Evolutionary conservation across 2,888 invertebrate genomes (phyloP).

Genomic region (Standfussiana lucernea): DNA sequence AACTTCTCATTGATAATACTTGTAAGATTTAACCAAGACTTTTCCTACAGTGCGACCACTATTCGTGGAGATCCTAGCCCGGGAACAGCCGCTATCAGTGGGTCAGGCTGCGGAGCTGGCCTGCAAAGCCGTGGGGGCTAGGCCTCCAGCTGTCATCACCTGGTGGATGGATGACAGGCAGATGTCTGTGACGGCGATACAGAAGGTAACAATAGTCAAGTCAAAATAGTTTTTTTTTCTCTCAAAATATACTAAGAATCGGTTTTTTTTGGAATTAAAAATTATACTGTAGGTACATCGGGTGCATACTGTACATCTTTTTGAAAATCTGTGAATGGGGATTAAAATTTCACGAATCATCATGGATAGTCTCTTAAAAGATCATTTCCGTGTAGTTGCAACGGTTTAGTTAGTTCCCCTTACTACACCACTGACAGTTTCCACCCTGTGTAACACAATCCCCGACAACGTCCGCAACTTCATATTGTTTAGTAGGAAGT

Average conservation of each 20-base stretch:
- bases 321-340: no score
- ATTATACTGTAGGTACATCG: no score
- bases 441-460: neutral
- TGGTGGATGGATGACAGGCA: slow-evolving; percentile 96
- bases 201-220: slow-evolving; percentile 77
- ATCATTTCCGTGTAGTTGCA: no score
- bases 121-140: slow-evolving; percentile 95
- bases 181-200: slow-evolving; percentile 84
- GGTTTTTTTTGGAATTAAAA: neutral
- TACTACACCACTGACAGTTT: no score
- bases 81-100: slow-evolving; percentile 96
- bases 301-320: no score
- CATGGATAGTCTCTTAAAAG: no score
- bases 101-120: slow-evolving; percentile 95
- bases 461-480: neutral
- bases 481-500: neutral
- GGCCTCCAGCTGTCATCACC: slow-evolving; percentile 95
- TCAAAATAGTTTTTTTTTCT: no score
- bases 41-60: slow-evolving; percentile 94
- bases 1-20: no score
- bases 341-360: no score
- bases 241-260: neutral
- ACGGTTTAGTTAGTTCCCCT: no score
- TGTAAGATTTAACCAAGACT: neutral
- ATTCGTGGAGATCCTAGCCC: slow-evolving; percentile 94